A percentile compares a stretch with the other conserved stretches of the same genome.
Evolutionary conservation across 2,797 vertebrate genomes (phyloP).

Genomic region (Botia almorhae): DNA sequence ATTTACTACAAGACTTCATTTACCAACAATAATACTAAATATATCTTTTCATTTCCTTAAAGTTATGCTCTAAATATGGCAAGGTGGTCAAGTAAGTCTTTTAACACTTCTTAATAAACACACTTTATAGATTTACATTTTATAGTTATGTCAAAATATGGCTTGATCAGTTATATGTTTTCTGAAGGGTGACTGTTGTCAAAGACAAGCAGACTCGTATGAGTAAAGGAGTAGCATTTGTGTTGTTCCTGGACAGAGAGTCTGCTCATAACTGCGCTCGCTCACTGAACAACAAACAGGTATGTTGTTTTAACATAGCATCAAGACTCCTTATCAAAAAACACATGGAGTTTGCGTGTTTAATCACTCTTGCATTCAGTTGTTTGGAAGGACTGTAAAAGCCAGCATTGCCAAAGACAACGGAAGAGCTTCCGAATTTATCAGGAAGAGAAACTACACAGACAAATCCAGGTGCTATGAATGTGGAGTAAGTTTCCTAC

Average conservation of each 20-base stretch:
- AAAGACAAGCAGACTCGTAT: slow-evolving; percentile 93
- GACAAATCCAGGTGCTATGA: slow-evolving; percentile 97
- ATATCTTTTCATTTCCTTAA: slow-evolving; percentile 66
- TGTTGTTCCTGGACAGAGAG: slow-evolving; percentile 96
- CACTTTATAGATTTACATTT: neutral
- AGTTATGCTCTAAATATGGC: slow-evolving; percentile 97
- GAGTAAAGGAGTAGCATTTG: slow-evolving; percentile 98
- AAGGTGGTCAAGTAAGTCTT: slow-evolving; percentile 96
- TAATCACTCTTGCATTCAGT: slow-evolving; percentile 68
- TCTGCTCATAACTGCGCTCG: slow-evolving; percentile 92
- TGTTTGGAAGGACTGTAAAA: slow-evolving; percentile 96
- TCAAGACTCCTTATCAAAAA: slow-evolving; percentile 54
- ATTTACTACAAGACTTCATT: neutral
- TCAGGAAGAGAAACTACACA: slow-evolving; percentile 93
- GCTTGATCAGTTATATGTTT: slow-evolving; percentile 8
- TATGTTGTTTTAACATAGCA: slow-evolving; percentile 67
- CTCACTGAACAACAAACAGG: slow-evolving; percentile 94
- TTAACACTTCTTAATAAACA: neutral
- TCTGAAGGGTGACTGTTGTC: slow-evolving; percentile 93
- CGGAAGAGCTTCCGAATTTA: slow-evolving; percentile 95
- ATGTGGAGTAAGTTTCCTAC: slow-evolving; percentile 88
- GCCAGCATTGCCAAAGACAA: slow-evolving; percentile 97
- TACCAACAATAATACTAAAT: neutral
- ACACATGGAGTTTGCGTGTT: neutral
- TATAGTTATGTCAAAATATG: neutral